Base-by-base conservation (phyloP, 2,113 vertebrate species). In the Seriola dumerili region DNA sequence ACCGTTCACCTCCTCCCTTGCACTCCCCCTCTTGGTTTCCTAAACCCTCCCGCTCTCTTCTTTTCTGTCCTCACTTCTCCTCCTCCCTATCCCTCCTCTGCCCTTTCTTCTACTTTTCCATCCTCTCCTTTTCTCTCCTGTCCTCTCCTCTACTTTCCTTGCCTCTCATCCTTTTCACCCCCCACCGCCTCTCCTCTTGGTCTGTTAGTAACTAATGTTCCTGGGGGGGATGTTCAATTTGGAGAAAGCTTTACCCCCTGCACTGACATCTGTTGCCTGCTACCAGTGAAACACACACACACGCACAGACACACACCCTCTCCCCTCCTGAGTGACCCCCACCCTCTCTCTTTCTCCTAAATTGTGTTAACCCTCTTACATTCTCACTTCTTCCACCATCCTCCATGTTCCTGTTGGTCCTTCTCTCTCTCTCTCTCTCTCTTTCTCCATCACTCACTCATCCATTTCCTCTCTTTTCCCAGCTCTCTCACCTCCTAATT, bases 251-350 rank as follows among this genome's bases (percentile, higher is more conserved):
- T 87, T 82, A 90, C 91, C 92, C 93, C 90, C 91, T 91, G 89
- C 90, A 85, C 74, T 81, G 90, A 92, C 91, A 93, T 94, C 85
- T 93, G 90, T 80, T 90, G 88, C 82, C 76, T 85, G 85, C 91
- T 90, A 89, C 91, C 81, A 91, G 25, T 89, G 85, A 90, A 40
- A 85, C 78, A 63, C 76, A 69, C 78, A 59, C 76, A 44, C 52
- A 74, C 70, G 61, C 77, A 63, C 78, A 70, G 66, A 74, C 58
- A 72, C 61, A 82, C 74, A 77, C 73, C 40, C 13, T 67, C 38
- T 48, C 67, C 32, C 44, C 48, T 77, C 42, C 42, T 38, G 25
- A 65, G 50, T 72, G 29, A 68, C 84, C 77, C 79, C 79, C 80
- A 58, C 70, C 66, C 23, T 76, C 70, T 61, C 58, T 52, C 13